Evolutionary conservation across 2,888 invertebrate genomes (phyloP), one percentile per base, ranked within the genome.

Genomic region (Anorthoa munda): DNA sequence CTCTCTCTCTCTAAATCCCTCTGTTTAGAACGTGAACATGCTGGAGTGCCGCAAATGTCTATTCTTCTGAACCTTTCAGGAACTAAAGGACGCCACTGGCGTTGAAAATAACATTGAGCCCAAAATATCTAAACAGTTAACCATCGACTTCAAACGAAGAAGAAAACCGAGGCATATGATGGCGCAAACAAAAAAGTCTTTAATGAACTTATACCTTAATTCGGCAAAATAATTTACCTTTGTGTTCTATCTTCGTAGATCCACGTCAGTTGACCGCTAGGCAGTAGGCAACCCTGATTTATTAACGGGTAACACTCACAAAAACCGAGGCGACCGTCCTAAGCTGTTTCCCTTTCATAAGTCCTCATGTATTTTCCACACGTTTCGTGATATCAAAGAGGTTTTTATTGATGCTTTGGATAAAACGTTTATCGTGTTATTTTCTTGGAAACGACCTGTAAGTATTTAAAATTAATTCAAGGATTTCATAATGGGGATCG

Each of bases 211-310:
- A 53, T n/a, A 4, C 3, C 50, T 50, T 18, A 18, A 55, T 23
- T 55, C 7, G 13, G 55, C 5, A n/a, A 17, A 21, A 58, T n/a
- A 3, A 45, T 39, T 12, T 46, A n/a, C 53, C 50, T 18, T 31
- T n/a, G 17, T 59, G 21, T 45, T 18, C 39, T 58, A 23, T 15
- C 50, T 81, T 87, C 76, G 39, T 74, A 55, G 21, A 61, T 82
- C 71, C 77, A 79, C 72, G 68, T 74, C 76, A 59, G 67, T 75
- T 86, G 88, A 86, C 90, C 89, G 88, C 80, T 85, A 83, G 89
- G 88, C 83, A 89, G 83, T 84, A 84, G 90, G 88, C 84, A 85
- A 75, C 80, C 86, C 89, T 93, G 93, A 94, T 94, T 94, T 94
- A 94, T 94, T 85, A 73, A 69, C 77, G 78, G 81, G 84, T 79